Conservation (phyloP, 2,797 vertebrate species). For the Hydrocynus forskahlii region DNA sequence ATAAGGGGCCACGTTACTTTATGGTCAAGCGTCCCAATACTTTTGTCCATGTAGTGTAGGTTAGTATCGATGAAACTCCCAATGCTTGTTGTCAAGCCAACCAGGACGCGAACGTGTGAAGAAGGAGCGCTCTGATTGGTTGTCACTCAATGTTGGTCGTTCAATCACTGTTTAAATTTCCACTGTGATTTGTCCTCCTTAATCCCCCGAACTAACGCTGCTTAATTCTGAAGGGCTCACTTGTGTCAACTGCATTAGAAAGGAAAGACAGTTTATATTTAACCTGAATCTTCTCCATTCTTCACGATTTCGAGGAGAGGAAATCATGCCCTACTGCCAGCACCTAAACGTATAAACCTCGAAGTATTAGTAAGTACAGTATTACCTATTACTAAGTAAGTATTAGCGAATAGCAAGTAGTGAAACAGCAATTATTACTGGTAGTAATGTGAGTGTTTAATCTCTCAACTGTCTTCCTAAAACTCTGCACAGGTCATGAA, state of each 20-base stretch:
- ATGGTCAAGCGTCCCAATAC: no score
- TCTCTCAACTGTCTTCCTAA: neutral
- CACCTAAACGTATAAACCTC: neutral
- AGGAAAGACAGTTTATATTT: conserved; percentile 15
- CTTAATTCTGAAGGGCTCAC: conserved; percentile 3
- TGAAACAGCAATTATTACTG: neutral
- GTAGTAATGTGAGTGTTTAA: neutral
- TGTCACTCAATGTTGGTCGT: neutral
- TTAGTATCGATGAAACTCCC: neutral
- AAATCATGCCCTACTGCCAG: neutral
- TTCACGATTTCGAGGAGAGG: neutral
- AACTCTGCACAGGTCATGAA: neutral
- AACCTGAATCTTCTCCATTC: neutral
- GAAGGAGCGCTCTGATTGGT: conserved; percentile 38
- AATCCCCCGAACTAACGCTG: conserved; percentile 28
- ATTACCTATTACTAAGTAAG: neutral
- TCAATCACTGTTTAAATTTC: conserved; percentile 3
- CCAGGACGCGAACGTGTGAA: conserved; percentile 43
- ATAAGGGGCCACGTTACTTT: no score
- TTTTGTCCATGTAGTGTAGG: no score
- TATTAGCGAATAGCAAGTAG: neutral
- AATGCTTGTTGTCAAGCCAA: conserved; percentile 46
- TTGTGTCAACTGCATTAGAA: conserved; percentile 1
- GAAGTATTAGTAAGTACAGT: neutral
- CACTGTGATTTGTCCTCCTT: conserved; percentile 47